phyloP scores from a whole-genome alignment of 2,888 invertebrate genomes.

The Micropterix aruncella region DNA sequence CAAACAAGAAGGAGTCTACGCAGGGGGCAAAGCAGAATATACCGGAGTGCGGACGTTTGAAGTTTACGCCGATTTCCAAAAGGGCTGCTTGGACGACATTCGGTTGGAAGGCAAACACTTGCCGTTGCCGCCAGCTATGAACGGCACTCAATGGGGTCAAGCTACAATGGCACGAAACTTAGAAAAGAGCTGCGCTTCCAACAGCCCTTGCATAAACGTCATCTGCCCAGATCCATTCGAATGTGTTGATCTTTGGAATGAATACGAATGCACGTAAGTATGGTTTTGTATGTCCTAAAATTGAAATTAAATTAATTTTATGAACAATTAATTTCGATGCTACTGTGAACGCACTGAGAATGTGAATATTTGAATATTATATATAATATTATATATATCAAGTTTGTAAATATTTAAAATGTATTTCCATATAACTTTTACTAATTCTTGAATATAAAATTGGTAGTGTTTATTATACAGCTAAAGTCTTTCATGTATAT shows the following conservation, averaged over 20 bases:
- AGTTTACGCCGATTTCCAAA: constrained; percentile 89
- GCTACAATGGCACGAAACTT: constrained; percentile 88
- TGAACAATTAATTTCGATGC: background rate
- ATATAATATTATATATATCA: too few relatives aligned
- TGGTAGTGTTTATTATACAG: background rate
- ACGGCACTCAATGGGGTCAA: constrained; percentile 91
- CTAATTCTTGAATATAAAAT: constrained; percentile 1
- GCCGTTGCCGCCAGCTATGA: constrained; percentile 88
- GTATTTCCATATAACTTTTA: background rate
- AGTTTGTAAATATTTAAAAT: background rate
- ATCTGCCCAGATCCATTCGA: constrained; percentile 89
- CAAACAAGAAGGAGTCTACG: constrained; percentile 90
- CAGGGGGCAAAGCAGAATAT: constrained; percentile 91
- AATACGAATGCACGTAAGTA: constrained; percentile 96
- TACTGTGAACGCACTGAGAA: background rate
- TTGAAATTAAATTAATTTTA: background rate
- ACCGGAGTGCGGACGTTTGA: constrained; percentile 88
- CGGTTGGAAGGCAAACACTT: constrained; percentile 90
- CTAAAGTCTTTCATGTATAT: background rate
- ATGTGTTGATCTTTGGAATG: constrained; percentile 95
- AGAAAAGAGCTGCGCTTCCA: constrained; percentile 85
- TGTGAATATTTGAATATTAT: background rate
- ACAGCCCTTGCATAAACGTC: constrained; percentile 89
- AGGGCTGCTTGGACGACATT: constrained; percentile 61
- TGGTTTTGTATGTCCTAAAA: constrained; percentile 8